Percentiles rank a stretch among this genome's conserved stretches.
Evolutionary conservation across 2,113 vertebrate species (phyloP).

Genomic region (Mesocricetus auratus): DNA sequence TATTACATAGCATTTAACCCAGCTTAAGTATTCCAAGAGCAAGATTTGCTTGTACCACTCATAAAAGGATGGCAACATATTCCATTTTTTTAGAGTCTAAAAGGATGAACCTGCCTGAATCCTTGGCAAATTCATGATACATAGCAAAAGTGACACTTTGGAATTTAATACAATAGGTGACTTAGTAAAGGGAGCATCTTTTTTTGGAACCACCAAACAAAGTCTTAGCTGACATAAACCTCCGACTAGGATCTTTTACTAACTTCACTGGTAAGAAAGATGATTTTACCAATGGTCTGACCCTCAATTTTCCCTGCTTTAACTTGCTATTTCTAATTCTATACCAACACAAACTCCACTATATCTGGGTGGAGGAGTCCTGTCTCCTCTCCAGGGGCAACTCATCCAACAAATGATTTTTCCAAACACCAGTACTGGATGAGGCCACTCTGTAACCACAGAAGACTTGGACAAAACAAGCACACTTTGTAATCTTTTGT

Average conservation of each 20-base stretch:
- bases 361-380: not conserved
- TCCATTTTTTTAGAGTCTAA: not conserved
- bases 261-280: not conserved
- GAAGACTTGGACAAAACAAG: conserved; percentile 24
- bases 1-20: conserved; percentile 58
- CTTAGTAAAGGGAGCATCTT: conserved; percentile 35
- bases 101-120: not conserved
- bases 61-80: not conserved
- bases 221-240: conserved; percentile 6
- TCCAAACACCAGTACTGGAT: conserved; percentile 13
- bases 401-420: not conserved
- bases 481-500: conserved; percentile 16
- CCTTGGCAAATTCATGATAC: conserved; percentile 9
- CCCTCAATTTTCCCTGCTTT: not conserved
- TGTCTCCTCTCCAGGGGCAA: not conserved
- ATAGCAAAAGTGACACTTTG: conserved; percentile 32
- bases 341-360: not conserved
- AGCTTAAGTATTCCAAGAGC: not conserved
- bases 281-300: not conserved
- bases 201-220: conserved; percentile 7
- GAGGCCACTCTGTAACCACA: not conserved
- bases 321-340: not conserved
- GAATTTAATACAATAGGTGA: not conserved
- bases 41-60: not conserved
- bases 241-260: not conserved